Evolutionary conservation across 2,888 invertebrate species (phyloP).

Genomic region (Apamea monoglypha): DNA sequence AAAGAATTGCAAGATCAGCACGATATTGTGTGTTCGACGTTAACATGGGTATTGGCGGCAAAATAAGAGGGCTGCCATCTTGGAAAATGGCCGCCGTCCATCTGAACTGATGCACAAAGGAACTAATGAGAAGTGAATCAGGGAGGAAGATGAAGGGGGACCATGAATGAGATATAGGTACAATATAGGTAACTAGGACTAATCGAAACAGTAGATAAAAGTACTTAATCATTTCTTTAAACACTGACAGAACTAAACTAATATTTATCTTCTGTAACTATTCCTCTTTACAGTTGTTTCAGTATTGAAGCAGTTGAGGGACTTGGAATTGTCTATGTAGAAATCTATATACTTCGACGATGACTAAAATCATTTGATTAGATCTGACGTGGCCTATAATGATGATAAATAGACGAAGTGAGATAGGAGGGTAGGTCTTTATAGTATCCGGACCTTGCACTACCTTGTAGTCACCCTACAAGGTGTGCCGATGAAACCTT

Average conservation of each 20-base stretch:
- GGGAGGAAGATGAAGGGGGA: constrained; percentile 45
- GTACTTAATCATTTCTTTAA: too few relatives aligned
- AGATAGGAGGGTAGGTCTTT: neutral
- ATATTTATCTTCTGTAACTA: too few relatives aligned
- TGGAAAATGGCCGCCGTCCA: constrained; percentile 67
- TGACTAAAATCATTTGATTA: neutral
- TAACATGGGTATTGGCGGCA: constrained; percentile 65
- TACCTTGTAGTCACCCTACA: constrained; percentile 36
- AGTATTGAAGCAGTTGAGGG: neutral
- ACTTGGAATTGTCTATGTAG: neutral
- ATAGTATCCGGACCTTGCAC: neutral
- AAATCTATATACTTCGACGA: neutral
- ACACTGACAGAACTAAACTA: too few relatives aligned
- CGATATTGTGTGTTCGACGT: constrained; percentile 61
- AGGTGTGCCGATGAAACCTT: constrained; percentile 33
- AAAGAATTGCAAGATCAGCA: constrained; percentile 56
- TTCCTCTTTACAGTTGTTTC: neutral
- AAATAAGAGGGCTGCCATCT: constrained; percentile 66
- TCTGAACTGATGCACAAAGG: constrained; percentile 68
- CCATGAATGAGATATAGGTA: constrained; percentile 30
- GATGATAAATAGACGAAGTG: neutral
- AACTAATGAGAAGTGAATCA: constrained; percentile 71
- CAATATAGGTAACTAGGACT: neutral
- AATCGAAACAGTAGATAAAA: neutral
- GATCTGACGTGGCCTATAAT: neutral